These are phyloP conservation scores for Scaptomyza montana DNA, from an alignment of 1,140 invertebrate species.

Conservation along the genomic window DNA sequence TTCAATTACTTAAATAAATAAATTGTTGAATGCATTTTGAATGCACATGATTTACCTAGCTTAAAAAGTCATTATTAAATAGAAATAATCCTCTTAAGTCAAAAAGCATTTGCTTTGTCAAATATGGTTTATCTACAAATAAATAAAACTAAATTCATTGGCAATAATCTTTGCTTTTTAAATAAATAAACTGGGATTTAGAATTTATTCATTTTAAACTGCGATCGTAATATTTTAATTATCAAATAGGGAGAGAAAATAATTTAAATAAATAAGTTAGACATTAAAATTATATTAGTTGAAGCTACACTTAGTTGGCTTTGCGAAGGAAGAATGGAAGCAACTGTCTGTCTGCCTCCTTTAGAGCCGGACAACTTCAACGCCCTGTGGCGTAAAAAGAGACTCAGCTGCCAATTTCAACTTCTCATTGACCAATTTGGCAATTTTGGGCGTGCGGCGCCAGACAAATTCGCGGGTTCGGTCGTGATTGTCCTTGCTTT, in stretches of 20 bases:
- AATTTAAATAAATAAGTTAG: constrained; percentile 78
- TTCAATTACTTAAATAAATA: not conserved
- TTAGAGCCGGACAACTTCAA: constrained; percentile 75
- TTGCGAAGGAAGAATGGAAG: constrained; percentile 15
- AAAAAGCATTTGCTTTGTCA: too few relatives aligned
- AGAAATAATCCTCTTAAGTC: too few relatives aligned
- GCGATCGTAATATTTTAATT: constrained; percentile 51
- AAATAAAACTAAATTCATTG: too few relatives aligned
- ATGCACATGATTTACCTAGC: too few relatives aligned
- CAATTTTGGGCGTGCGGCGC: constrained; percentile 91
- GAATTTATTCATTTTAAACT: constrained; percentile 25
- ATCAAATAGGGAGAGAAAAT: constrained; percentile 54
- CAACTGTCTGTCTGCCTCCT: constrained; percentile 4
- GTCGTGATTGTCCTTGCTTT: constrained; percentile 91
- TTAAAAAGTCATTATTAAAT: too few relatives aligned
- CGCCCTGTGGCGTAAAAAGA: constrained; percentile 86
- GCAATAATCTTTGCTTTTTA: too few relatives aligned
- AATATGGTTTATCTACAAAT: too few relatives aligned
- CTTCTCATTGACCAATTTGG: constrained; percentile 92
- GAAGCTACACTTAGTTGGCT: constrained; percentile 51
- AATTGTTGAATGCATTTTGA: not conserved
- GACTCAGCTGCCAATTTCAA: constrained; percentile 90
- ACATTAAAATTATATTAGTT: constrained; percentile 56
- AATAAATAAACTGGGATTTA: not conserved
- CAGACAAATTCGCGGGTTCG: constrained; percentile 92